Conservation (phyloP, 2,797 vertebrate genomes). For the Fistularia commersonii region DNA sequence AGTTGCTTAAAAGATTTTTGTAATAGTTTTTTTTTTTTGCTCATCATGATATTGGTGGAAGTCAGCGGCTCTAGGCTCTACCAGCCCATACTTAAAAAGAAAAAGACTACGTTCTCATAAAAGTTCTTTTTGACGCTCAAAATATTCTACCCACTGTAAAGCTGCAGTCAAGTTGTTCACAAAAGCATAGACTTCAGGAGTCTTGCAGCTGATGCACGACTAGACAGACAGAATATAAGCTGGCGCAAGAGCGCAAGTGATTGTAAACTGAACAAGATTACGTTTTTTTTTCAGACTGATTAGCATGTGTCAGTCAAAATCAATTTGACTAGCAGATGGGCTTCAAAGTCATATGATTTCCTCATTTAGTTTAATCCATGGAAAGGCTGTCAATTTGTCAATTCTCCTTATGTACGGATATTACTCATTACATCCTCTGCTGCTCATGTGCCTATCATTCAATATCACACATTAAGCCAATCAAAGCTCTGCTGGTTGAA, state of each 20-base stretch:
- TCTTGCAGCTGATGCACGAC: too few species aligned
- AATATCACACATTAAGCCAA: constrained; percentile 27
- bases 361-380: constrained; percentile 24
- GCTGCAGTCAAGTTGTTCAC: too few species aligned
- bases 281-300: constrained; percentile 30
- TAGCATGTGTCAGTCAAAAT: constrained; percentile 53
- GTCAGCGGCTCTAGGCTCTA: too few species aligned
- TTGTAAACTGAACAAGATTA: constrained; percentile 16
- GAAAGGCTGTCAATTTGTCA: constrained; percentile 40
- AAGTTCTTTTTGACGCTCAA: too few species aligned
- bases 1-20: too few species aligned
- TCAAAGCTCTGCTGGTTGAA: constrained; percentile 17
- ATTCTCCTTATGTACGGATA: constrained; percentile 42
- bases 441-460: constrained; percentile 44
- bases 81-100: too few species aligned
- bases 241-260: constrained; percentile 2
- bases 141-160: too few species aligned
- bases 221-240: too few species aligned
- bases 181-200: too few species aligned
- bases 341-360: constrained; percentile 27
- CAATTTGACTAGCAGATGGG: constrained; percentile 41
- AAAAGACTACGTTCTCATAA: too few species aligned
- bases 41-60: too few species aligned
- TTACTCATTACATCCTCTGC: constrained; percentile 36
- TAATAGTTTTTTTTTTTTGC: too few species aligned